Evolutionary conservation across 2,888 invertebrate species (phyloP), one percentile per base, ranked within the genome.

Genomic region (Elmis aenea): DNA sequence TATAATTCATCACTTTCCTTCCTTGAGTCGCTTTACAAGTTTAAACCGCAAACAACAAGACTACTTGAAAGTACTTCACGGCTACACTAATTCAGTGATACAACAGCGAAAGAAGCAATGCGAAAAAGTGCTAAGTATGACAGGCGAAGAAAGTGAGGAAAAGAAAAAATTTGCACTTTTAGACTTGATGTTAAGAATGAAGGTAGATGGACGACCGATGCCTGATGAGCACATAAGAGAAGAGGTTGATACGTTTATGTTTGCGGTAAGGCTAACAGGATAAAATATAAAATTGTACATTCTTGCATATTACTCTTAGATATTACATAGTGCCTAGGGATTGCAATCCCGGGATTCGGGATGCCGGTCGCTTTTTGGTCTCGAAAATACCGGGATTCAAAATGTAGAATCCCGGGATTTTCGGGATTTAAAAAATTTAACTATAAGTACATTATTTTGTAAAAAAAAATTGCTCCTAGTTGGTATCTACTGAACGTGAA

Each of bases 171-270:
- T 77, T 54, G 79, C 81, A 0, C 82, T 85, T 54, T 65, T 85
- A 53, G 84, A 85, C 66, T 65, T 83, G 18, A 58, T 85, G 3
- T 60, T 85, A n/a, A 67, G 49, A 15, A 35, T 38, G 2, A 74
- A 73, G 50, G 69, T 75, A n/a, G 75, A 79, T 46, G 79, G 77
- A 1, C 59, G 72, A 41, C 74, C 72, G 3, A 62, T 85, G 22
- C 72, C 72, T 5, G 74, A 77, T 45, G 58, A 74, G 15, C 75
- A 76, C 42, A 74, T 85, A 26, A 69, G 79, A 33, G 79, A 82
- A 57, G 81, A 85, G 67, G 81, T 83, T 0, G 79, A 83, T 48
- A 84, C 84, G 0, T 83, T 84, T 50, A 79, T 84, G 77, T 85
- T 84, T 62, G 83, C 77, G 62, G 80, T 79, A n/a, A n/a, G n/a